Evolutionary conservation across 2,113 vertebrate genomes (phyloP).

Genomic region (Hymenochirus boettgeri): DNA sequence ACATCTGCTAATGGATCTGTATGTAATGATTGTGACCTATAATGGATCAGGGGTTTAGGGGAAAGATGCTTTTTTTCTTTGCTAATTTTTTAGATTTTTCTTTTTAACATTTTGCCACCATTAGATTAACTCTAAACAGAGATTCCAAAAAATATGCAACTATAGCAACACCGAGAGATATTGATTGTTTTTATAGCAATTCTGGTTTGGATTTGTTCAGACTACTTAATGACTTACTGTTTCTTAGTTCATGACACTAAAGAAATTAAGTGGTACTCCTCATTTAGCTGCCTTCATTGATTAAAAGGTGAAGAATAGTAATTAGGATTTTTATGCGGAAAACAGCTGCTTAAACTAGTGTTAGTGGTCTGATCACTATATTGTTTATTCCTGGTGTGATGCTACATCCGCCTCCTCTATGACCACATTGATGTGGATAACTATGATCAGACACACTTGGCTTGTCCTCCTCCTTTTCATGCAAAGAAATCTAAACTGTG

Average conservation of each 20-base stretch:
- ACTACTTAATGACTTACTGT: not conserved
- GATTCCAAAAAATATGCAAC: no score
- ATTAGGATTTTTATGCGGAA: slow-evolving; percentile 7
- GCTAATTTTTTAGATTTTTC: no score
- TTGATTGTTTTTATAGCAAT: no score
- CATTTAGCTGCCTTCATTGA: slow-evolving; percentile 7
- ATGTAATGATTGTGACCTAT: no score
- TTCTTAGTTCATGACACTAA: not conserved
- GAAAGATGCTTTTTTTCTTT: no score
- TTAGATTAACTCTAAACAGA: no score
- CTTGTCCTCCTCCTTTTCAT: slow-evolving; percentile 23
- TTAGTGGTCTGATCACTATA: not conserved
- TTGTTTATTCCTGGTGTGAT: not conserved
- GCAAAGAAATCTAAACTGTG: not conserved
- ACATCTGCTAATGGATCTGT: no score
- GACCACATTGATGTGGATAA: slow-evolving; percentile 14
- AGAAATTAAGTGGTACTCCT: not conserved
- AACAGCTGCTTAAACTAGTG: slow-evolving; percentile 11
- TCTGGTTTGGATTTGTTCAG: no score
- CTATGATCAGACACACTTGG: slow-evolving; percentile 8
- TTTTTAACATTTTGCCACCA: no score
- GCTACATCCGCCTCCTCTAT: not conserved
- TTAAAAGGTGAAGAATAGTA: not conserved
- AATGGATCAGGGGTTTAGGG: no score
- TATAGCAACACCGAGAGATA: no score